phyloP scores from a whole-genome alignment of 2,888 invertebrate genomes.

The Microctonus hyperodae region DNA sequence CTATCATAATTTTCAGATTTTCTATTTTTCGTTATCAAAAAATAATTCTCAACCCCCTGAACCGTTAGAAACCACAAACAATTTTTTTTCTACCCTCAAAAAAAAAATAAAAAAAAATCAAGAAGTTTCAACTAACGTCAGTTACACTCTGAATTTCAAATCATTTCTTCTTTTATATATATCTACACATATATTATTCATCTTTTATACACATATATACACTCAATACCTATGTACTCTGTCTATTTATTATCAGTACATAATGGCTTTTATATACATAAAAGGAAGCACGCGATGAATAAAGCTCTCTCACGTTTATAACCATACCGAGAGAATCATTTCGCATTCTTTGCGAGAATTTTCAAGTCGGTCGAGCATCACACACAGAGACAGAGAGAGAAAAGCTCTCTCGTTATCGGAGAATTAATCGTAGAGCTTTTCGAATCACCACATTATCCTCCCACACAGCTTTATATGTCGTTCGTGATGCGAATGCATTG shows the following conservation, averaged over 20 bases:
- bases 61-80: no score
- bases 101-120: no score
- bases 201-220: neutral
- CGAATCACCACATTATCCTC: conserved; percentile 27
- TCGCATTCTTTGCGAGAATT: conserved; percentile 23
- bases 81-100: no score
- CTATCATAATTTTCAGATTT: no score
- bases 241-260: no score
- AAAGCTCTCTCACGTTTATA: conserved; percentile 1
- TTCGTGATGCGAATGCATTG: conserved; percentile 27
- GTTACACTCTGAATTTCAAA: conserved; percentile 18
- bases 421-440: conserved; percentile 29
- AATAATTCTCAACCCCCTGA: conserved; percentile 19
- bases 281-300: no score
- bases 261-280: no score
- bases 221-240: neutral
- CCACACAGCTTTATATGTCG: conserved; percentile 17
- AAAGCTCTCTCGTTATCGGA: conserved; percentile 27
- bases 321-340: conserved; percentile 19
- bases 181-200: neutral
- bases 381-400: no score
- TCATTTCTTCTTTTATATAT: conserved; percentile 3
- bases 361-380: conserved; percentile 17
- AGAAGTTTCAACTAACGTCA: neutral
- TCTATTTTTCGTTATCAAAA: conserved; percentile 24